Evolutionary conservation across 37 sponge, comb jelly and placozoan species (phyloP).

Genomic region (Diacarnus erythraeanus): DNA sequence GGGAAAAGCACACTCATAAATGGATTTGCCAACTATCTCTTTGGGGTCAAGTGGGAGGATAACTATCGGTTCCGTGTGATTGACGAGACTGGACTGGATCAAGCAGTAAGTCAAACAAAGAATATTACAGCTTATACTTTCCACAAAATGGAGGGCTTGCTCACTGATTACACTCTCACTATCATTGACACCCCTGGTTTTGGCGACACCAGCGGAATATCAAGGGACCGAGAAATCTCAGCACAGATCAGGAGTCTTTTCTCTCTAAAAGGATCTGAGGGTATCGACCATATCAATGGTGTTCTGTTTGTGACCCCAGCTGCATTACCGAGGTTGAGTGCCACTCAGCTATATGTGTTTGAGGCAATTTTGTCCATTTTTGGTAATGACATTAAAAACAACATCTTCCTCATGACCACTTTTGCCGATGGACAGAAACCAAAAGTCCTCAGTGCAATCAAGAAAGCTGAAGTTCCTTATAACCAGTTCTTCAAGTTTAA

Average conservation of each 20-base stretch:
- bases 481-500: constrained; percentile 60
- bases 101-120: constrained; percentile 55
- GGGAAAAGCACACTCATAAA: constrained; percentile 83
- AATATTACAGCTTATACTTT: constrained; percentile 74
- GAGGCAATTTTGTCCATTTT: constrained; percentile 66
- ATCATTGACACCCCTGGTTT: constrained; percentile 83
- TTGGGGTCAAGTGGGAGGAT: constrained; percentile 75
- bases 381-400: constrained; percentile 49
- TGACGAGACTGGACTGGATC: constrained; percentile 13
- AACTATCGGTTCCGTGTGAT: constrained; percentile 71
- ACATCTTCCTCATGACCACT: constrained; percentile 76
- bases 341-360: constrained; percentile 62
- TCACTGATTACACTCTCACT: constrained; percentile 41
- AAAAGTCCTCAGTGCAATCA: constrained; percentile 58
- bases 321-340: constrained; percentile 57
- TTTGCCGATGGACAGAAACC: constrained; percentile 75
- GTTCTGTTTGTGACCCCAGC: constrained; percentile 75
- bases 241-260: constrained; percentile 61
- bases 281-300: constrained; percentile 60
- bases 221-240: constrained; percentile 36
- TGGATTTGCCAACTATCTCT: constrained; percentile 66
- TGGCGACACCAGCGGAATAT: constrained; percentile 68
- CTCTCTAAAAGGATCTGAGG: constrained; percentile 1
- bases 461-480: constrained; percentile 49
- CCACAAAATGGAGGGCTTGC: constrained; percentile 16